phyloP scores from a whole-genome alignment of 2,888 invertebrate genomes.

The Drosophila flavopinicola region DNA sequence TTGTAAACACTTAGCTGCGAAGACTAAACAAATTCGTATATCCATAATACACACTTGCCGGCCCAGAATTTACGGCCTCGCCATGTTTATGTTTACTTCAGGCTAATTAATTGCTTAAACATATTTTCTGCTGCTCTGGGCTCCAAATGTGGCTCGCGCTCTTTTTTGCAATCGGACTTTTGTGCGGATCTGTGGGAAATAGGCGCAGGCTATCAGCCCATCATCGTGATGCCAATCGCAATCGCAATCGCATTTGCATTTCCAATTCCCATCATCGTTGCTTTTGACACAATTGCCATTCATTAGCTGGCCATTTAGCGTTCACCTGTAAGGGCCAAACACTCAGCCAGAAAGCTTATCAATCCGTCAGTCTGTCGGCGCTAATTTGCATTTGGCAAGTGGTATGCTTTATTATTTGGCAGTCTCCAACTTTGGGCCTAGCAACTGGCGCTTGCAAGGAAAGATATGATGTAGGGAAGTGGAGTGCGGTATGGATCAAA shows the following conservation, averaged over 20 bases:
- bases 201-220: constrained; percentile 7
- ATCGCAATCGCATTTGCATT: constrained; percentile 34
- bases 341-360: constrained; percentile 8
- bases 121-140: constrained; percentile 34
- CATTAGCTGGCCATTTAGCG: constrained; percentile 16
- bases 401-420: constrained; percentile 1
- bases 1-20: constrained; percentile 66
- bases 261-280: constrained; percentile 13
- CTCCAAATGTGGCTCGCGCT: constrained; percentile 11
- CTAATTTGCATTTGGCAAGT: constrained; percentile 13
- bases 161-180: constrained; percentile 4
- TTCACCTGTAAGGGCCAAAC: background rate
- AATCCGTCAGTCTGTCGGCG: background rate
- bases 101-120: constrained; percentile 76
- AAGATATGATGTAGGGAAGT: background rate
- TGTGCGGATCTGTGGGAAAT: constrained; percentile 15
- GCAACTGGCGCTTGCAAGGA: background rate
- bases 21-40: constrained; percentile 68
- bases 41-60: constrained; percentile 12
- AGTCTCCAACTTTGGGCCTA: background rate
- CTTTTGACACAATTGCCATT: constrained; percentile 49
- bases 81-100: constrained; percentile 66
- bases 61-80: constrained; percentile 38
- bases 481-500: no score
- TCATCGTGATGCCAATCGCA: constrained; percentile 14